Percentiles rank a stretch among this genome's conserved stretches.
Evolutionary conservation across 2,797 vertebrate genomes (phyloP).

Genomic region (Hemitrygon akajei): DNA sequence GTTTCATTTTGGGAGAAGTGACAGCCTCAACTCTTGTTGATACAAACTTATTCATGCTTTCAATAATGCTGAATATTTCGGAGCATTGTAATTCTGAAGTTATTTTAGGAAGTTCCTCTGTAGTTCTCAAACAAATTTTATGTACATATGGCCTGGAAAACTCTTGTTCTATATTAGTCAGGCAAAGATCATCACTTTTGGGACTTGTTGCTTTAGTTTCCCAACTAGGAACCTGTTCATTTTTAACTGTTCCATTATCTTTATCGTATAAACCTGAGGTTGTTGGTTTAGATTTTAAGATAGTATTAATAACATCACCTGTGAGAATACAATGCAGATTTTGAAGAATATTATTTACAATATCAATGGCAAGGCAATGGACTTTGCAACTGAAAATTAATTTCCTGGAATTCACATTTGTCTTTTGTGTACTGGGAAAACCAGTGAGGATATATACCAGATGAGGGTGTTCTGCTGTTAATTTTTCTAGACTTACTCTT

Average conservation of each 20-base stretch:
- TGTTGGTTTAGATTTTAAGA: slow-evolving; percentile 39
- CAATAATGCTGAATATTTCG: slow-evolving; percentile 39
- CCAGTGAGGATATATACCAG: slow-evolving; percentile 17
- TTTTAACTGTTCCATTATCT: background rate
- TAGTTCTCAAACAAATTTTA: background rate
- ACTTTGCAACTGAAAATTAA: slow-evolving; percentile 47
- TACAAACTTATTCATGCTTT: slow-evolving; percentile 47
- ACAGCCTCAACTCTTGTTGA: slow-evolving; percentile 48
- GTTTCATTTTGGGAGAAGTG: slow-evolving; percentile 45
- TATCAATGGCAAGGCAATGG: slow-evolving; percentile 41
- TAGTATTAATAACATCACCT: slow-evolving; percentile 35
- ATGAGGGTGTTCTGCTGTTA: background rate
- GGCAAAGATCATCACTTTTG: background rate
- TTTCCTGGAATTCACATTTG: slow-evolving; percentile 1
- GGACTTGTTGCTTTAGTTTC: background rate
- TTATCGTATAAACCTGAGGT: background rate
- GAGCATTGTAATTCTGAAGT: background rate
- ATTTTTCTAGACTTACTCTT: background rate
- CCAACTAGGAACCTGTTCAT: slow-evolving; percentile 2
- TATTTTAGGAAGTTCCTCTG: background rate
- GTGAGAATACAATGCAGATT: slow-evolving; percentile 45
- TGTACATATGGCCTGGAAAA: background rate
- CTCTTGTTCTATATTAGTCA: slow-evolving; percentile 4
- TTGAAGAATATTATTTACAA: slow-evolving; percentile 47
- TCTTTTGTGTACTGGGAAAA: slow-evolving; percentile 9